Evolutionary conservation across 37 sponge, comb jelly and placozoan genomes (phyloP).

Genomic region (Axinella damicornis): DNA sequence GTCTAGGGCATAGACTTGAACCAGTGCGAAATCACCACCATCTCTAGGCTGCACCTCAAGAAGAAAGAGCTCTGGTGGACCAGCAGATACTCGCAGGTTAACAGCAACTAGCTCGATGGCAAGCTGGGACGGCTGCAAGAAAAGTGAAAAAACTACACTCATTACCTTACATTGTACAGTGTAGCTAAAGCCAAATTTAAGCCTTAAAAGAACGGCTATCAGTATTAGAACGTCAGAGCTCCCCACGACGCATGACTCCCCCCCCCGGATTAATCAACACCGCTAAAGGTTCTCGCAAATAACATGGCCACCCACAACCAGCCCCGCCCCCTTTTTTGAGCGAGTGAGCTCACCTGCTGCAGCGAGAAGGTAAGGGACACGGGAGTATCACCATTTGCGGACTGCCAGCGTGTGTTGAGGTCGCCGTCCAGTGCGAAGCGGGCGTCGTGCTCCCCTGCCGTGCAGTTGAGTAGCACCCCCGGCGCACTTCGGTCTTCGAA

Average conservation of each 20-base stretch:
- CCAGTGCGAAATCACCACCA: not conserved
- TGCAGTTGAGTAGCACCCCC: not conserved
- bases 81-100: not conserved
- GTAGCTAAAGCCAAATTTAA: no score
- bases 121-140: not conserved
- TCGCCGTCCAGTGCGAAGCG: conserved; percentile 4
- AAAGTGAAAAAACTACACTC: no score
- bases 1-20: not conserved
- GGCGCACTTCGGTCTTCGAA: not conserved
- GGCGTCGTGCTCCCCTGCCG: not conserved
- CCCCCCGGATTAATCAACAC: no score
- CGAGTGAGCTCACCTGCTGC: not conserved
- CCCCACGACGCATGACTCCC: no score
- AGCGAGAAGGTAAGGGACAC: conserved; percentile 3
- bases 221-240: no score
- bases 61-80: not conserved
- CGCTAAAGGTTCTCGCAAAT: no score
- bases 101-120: not conserved
- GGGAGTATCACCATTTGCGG: not conserved
- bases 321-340: not conserved
- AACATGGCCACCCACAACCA: no score
- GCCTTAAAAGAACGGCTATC: no score
- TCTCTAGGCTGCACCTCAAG: not conserved
- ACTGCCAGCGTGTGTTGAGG: conserved; percentile 9
- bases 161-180: no score